These are phyloP conservation scores for Archivesica marissinica DNA, from an alignment of 1,140 invertebrate species.

Conservation along the genomic window DNA sequence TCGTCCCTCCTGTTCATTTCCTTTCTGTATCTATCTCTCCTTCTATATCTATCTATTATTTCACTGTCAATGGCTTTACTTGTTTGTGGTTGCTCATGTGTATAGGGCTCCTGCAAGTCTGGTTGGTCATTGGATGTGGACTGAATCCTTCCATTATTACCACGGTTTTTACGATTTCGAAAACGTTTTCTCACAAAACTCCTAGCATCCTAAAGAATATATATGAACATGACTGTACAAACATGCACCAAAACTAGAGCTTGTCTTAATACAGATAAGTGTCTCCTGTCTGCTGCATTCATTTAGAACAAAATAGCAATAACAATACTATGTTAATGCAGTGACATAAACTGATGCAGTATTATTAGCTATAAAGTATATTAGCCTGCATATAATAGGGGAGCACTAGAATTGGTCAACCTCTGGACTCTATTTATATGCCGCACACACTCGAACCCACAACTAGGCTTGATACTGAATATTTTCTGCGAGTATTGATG, in stretches of 20 bases:
- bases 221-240: too few species aligned
- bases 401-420: too few species aligned
- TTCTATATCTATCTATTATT: background rate
- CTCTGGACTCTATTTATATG: too few species aligned
- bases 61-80: background rate
- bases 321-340: background rate
- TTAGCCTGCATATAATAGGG: too few species aligned
- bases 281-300: background rate
- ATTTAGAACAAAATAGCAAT: background rate
- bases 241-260: background rate
- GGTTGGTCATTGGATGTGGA: background rate
- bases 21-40: background rate
- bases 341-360: too few species aligned
- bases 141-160: background rate
- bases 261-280: background rate
- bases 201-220: conserved; percentile 44
- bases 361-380: too few species aligned
- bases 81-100: background rate
- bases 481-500: too few species aligned
- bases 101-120: background rate
- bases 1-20: too few species aligned
- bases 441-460: too few species aligned
- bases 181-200: conserved; percentile 34
- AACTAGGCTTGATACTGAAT: too few species aligned
- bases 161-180: conserved; percentile 1